Percentiles rank a stretch among this genome's conserved stretches.
Conservation (phyloP, 2,888 invertebrate genomes). For the Metallyticus violacea region DNA sequence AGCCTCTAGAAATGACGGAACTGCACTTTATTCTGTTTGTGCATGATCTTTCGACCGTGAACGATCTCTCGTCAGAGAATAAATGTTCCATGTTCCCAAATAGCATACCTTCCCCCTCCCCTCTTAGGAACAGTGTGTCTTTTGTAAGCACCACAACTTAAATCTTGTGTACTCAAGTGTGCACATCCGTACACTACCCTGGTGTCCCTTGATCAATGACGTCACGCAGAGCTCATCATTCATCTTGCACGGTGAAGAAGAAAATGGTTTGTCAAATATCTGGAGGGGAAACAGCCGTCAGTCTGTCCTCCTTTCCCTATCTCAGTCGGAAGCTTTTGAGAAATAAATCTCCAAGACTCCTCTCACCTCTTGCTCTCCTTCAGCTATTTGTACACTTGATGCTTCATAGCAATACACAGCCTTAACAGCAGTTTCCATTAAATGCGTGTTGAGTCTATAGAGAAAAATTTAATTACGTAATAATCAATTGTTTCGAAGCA, state of each 20-base stretch:
- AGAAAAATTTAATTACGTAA: too few relatives aligned
- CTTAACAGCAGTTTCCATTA: too few relatives aligned
- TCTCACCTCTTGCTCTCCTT: background rate
- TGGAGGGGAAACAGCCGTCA: background rate
- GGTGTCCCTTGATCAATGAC: background rate
- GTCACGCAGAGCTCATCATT: background rate
- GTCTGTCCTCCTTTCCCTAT: background rate
- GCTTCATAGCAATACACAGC: background rate
- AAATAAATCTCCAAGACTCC: background rate
- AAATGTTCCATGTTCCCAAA: too few relatives aligned
- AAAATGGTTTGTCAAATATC: background rate
- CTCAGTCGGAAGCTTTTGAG: background rate
- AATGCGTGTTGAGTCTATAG: too few relatives aligned
- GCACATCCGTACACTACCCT: background rate
- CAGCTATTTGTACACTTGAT: background rate
- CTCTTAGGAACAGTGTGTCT: too few relatives aligned
- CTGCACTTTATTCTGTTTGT: too few relatives aligned
- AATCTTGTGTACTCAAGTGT: background rate
- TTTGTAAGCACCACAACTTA: too few relatives aligned
- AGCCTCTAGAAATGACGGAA: too few relatives aligned
- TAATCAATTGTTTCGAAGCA: too few relatives aligned
- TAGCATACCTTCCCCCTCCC: too few relatives aligned
- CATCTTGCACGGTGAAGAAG: background rate
- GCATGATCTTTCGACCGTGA: too few relatives aligned
- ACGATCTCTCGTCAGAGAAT: too few relatives aligned